Evolutionary conservation across 2,888 invertebrate species (phyloP).

Genomic region (Malthinus flaveolus): DNA sequence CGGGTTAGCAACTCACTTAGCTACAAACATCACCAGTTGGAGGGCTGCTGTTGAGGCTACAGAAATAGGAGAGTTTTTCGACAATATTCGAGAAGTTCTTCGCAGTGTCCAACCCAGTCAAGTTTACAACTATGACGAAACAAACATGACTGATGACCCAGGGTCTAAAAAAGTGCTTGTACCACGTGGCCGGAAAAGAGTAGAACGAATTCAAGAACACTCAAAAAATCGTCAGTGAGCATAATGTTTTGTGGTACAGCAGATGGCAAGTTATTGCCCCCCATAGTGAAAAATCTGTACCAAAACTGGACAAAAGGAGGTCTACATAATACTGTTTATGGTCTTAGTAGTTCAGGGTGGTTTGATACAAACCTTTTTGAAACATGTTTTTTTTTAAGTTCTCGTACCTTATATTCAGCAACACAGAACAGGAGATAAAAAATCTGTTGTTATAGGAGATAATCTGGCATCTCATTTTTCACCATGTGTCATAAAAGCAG

Average conservation of each 20-base stretch:
- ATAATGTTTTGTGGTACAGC: slow-evolving; percentile 46
- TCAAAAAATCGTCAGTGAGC: slow-evolving; percentile 40
- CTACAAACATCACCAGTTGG: no score
- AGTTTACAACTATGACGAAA: slow-evolving; percentile 46
- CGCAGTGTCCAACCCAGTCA: no score
- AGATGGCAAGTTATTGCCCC: slow-evolving; percentile 39
- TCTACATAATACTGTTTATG: slow-evolving; percentile 9
- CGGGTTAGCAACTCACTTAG: no score
- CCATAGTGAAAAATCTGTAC: slow-evolving; percentile 37
- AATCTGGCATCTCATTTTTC: slow-evolving; percentile 28
- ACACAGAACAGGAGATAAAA: slow-evolving; percentile 14
- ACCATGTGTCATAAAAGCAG: slow-evolving; percentile 29
- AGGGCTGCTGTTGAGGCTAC: no score
- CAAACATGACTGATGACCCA: slow-evolving; percentile 46
- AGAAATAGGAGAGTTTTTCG: no score
- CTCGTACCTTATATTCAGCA: slow-evolving; percentile 31
- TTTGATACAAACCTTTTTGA: slow-evolving; percentile 30
- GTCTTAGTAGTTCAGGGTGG: slow-evolving; percentile 25
- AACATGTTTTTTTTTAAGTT: slow-evolving; percentile 31
- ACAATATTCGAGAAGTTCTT: no score
- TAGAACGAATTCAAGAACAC: slow-evolving; percentile 40
- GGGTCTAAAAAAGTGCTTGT: slow-evolving; percentile 40
- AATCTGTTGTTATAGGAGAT: slow-evolving; percentile 41
- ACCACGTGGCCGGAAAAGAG: slow-evolving; percentile 42
- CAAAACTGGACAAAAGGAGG: slow-evolving; percentile 29